Percentiles rank a stretch among this genome's conserved stretches.
phyloP scores from a whole-genome alignment of 2,888 invertebrate genomes.

The Polydesmus complanatus region DNA sequence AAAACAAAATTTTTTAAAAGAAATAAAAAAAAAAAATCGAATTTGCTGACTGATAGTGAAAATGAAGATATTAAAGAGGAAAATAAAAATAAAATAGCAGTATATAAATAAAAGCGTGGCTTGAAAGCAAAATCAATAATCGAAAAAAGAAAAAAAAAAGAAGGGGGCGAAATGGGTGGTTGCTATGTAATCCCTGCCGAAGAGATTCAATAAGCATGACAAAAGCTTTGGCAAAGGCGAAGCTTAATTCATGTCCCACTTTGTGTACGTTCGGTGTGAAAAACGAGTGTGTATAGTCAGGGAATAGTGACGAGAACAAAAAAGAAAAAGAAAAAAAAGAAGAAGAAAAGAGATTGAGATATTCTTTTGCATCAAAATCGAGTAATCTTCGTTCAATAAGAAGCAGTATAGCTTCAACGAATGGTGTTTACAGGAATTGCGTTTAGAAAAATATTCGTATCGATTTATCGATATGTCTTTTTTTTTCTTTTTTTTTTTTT shows the following conservation, averaged over 20 bases:
- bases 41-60: neutral
- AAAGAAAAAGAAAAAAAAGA: neutral
- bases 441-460: neutral
- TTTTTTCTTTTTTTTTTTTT: too few relatives aligned
- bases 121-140: neutral
- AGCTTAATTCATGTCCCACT: conserved; percentile 3
- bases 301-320: neutral
- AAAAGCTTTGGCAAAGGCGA: conserved; percentile 5
- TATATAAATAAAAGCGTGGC: neutral
- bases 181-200: neutral
- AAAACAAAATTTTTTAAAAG: neutral
- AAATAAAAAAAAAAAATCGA: neutral
- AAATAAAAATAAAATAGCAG: too few relatives aligned
- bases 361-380: neutral
- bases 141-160: neutral
- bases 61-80: neutral
- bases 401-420: too few relatives aligned
- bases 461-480: neutral
- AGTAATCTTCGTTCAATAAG: neutral
- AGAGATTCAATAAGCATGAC: conserved; percentile 2
- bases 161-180: neutral
- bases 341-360: neutral
- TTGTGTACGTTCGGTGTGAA: neutral
- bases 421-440: neutral
- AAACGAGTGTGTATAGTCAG: neutral